phyloP scores from a whole-genome alignment of 2,888 invertebrate genomes.

The Rhabditophanes sp. region DNA sequence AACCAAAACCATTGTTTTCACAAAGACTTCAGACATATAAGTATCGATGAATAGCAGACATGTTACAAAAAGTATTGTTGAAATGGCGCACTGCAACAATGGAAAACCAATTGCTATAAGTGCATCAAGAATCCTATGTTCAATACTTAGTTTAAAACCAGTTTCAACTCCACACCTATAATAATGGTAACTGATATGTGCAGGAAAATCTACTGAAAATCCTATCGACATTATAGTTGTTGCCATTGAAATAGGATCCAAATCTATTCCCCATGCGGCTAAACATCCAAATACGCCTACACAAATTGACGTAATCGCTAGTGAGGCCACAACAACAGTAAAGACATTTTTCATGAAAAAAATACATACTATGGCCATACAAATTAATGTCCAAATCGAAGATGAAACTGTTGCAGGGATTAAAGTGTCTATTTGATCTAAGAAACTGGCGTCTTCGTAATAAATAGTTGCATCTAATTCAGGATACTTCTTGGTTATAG shows the following conservation, averaged over 20 bases:
- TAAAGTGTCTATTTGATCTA: slow-evolving; percentile 25
- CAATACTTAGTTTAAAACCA: slow-evolving; percentile 5
- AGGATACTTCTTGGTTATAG: slow-evolving; percentile 22
- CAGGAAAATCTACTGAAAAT: slow-evolving; percentile 38
- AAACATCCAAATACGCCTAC: slow-evolving; percentile 32
- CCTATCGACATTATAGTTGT: slow-evolving; percentile 27
- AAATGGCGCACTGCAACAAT: slow-evolving; percentile 32
- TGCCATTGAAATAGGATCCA: slow-evolving; percentile 39
- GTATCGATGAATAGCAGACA: slow-evolving; percentile 32
- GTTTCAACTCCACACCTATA: slow-evolving; percentile 19
- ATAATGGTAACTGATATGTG: slow-evolving; percentile 38
- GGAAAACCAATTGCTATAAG: slow-evolving; percentile 35
- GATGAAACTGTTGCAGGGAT: slow-evolving; percentile 13
- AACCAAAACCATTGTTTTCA: slow-evolving; percentile 39
- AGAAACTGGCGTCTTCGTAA: slow-evolving; percentile 32
- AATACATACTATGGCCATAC: slow-evolving; percentile 36
- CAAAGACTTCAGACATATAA: slow-evolving; percentile 39
- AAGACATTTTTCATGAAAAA: slow-evolving; percentile 38
- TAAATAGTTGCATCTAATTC: slow-evolving; percentile 29
- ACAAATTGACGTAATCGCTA: slow-evolving; percentile 36
- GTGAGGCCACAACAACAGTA: slow-evolving; percentile 33
- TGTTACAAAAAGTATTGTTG: slow-evolving; percentile 27
- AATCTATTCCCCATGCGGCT: slow-evolving; percentile 30
- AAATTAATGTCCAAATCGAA: slow-evolving; percentile 16
- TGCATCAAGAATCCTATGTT: slow-evolving; percentile 12